Evolutionary conservation across 2,113 vertebrate genomes (phyloP).

Genomic region (Mesoclemmys tuberculata): DNA sequence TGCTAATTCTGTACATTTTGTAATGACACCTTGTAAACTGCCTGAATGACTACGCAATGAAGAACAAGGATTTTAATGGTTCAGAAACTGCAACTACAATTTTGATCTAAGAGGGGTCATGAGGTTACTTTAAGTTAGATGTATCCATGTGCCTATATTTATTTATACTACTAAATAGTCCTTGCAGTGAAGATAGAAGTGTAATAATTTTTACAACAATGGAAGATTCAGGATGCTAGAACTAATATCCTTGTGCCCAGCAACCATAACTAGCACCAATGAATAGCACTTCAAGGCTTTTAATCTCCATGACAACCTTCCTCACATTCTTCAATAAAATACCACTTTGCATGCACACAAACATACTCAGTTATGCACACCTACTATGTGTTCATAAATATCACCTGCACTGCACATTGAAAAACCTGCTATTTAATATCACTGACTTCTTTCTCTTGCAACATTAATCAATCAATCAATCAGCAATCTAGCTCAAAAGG

Average conservation of each 20-base stretch:
- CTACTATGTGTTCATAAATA: constrained; percentile 80
- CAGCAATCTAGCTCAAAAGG: constrained; percentile 57
- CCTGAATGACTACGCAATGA: constrained; percentile 46
- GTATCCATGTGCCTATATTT: constrained; percentile 64
- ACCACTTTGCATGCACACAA: constrained; percentile 77
- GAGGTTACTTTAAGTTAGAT: constrained; percentile 54
- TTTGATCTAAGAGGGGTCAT: constrained; percentile 59
- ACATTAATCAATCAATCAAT: constrained; percentile 68
- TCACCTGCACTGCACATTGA: constrained; percentile 62
- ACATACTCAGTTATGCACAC: constrained; percentile 76
- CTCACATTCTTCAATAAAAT: constrained; percentile 80
- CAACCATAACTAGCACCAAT: constrained; percentile 74
- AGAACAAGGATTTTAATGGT: constrained; percentile 61
- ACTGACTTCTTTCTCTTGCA: constrained; percentile 61
- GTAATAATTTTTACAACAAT: constrained; percentile 72
- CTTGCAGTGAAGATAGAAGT: constrained; percentile 68
- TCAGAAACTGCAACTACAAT: constrained; percentile 55
- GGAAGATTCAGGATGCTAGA: constrained; percentile 72
- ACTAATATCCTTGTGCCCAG: constrained; percentile 72
- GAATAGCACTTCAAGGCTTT: constrained; percentile 81
- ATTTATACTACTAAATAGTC: constrained; percentile 68
- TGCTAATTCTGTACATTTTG: constrained; percentile 63
- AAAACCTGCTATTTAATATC: constrained; percentile 63
- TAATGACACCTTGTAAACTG: constrained; percentile 72
- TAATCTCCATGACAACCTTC: constrained; percentile 87